Base-by-base conservation (phyloP, 2,888 invertebrate genomes). In the Tachystola acroxantha region DNA sequence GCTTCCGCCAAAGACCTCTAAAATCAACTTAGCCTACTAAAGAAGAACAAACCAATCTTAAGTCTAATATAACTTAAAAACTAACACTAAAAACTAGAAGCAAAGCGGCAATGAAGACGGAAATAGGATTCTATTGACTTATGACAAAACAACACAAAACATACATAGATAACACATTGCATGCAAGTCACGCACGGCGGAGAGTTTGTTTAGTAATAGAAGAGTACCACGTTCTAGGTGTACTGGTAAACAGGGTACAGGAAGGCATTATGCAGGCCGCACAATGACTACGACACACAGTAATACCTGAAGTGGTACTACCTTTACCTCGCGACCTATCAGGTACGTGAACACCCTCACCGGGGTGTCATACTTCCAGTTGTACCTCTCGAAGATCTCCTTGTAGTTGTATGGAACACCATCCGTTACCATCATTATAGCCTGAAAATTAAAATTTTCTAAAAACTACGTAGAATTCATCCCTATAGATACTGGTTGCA, bases 361-460 rank as follows among this genome's bases (percentile, higher is more conserved):
- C 58, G 97, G 93, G 81, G 94, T 93, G 37, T 92, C 92, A 46
- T 85, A 84, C 49, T 85, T 84, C 95, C 95, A 95, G 77, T 98
- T 99, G 84, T 94, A 96, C 49, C 90, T 88, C 64, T 95, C 91
- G 77, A 99, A 99, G 38, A 98, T 92, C 61, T 97, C 95, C 68
- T 96, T 94, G 80, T 93, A 97, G 66, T 94, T 96, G 64, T 96
- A 95, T 29, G 98, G 97, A 10, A 98, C 97, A 13, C 99, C 99
- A 76, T 99, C 99, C n/a, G 99, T 98, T 53, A 99, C 93, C 53
- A 99, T 85, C 98, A 99, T 98, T 61, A 99, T 98, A 19, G 98
- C 98, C 88, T 98, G 94, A 10, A 37, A 32, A 24, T 24, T 20
- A n/a, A n/a, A n/a, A n/a, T n/a, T n/a, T n/a, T n/a, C n/a, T n/a